Conservation (phyloP, 37 sponge, comb jelly and placozoan genomes). For the Theonella swinhoei region DNA sequence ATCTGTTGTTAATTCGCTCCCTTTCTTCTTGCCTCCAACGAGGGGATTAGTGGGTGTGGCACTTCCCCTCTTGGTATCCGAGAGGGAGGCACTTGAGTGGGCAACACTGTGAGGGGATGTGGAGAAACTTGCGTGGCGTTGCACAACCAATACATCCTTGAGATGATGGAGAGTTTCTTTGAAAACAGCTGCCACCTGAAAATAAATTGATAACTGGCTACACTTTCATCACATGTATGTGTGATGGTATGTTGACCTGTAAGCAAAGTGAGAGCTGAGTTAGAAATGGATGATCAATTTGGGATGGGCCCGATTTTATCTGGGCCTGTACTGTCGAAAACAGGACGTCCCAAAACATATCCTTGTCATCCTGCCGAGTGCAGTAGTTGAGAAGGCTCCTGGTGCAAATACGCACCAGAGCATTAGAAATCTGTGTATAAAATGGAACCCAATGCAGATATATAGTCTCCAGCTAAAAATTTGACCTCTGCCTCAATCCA, state of each 20-base stretch:
- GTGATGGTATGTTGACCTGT: too few species aligned
- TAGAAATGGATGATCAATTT: conserved; percentile 29
- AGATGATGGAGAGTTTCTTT: conserved; percentile 12
- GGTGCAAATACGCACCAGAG: conserved; percentile 37
- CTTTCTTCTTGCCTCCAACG: background rate
- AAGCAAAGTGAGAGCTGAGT: conserved; percentile 40
- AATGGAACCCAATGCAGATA: too few species aligned
- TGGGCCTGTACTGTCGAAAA: conserved; percentile 18
- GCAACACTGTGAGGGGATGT: background rate
- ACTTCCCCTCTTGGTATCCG: too few species aligned
- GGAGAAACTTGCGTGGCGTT: background rate
- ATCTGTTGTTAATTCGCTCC: background rate
- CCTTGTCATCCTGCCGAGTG: background rate
- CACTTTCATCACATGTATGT: too few species aligned
- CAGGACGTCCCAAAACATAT: conserved; percentile 48
- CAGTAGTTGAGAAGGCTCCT: conserved; percentile 12
- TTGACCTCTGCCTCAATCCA: background rate
- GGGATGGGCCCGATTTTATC: background rate
- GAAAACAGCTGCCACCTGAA: background rate
- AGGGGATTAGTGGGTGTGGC: too few species aligned
- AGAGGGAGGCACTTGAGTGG: background rate
- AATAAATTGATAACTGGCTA: background rate
- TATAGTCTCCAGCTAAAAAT: too few species aligned
- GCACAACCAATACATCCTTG: conserved; percentile 20
- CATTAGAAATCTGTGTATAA: conserved; percentile 40